phyloP scores from a whole-genome alignment of 2,113 vertebrate species.

The Hippolais icterina region DNA sequence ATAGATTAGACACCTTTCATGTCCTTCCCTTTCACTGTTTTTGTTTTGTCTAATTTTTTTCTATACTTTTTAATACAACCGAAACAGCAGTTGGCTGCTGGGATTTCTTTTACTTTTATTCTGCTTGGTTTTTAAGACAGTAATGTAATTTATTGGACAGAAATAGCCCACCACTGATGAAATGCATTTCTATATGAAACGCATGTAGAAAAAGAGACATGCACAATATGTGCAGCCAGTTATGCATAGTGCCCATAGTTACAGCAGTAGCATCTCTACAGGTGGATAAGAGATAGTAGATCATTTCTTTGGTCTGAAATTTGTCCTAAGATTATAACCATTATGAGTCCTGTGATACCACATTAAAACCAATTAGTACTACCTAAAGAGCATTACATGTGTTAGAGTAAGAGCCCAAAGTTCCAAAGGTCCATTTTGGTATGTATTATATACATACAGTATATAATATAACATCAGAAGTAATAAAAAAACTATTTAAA shows the following conservation, averaged over 20 bases:
- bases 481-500: not conserved
- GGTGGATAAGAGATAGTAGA: not conserved
- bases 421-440: not conserved
- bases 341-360: not conserved
- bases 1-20: constrained; percentile 61
- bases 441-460: not conserved
- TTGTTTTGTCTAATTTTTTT: constrained; percentile 37
- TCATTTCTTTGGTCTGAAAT: not conserved
- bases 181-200: not conserved
- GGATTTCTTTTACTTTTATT: not conserved
- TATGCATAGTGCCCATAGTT: not conserved
- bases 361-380: not conserved
- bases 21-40: constrained; percentile 36
- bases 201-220: not conserved
- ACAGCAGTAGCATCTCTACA: not conserved
- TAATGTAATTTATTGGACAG: not conserved
- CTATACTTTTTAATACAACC: not conserved
- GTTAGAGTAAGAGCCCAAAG: not conserved
- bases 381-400: not conserved
- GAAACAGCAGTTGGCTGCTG: not conserved
- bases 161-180: not conserved
- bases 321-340: not conserved
- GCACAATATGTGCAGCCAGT: not conserved
- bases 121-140: not conserved
- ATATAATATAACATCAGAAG: not conserved